Base-by-base conservation (phyloP, 2,113 vertebrate species). In the Tupaia tana region DNA sequence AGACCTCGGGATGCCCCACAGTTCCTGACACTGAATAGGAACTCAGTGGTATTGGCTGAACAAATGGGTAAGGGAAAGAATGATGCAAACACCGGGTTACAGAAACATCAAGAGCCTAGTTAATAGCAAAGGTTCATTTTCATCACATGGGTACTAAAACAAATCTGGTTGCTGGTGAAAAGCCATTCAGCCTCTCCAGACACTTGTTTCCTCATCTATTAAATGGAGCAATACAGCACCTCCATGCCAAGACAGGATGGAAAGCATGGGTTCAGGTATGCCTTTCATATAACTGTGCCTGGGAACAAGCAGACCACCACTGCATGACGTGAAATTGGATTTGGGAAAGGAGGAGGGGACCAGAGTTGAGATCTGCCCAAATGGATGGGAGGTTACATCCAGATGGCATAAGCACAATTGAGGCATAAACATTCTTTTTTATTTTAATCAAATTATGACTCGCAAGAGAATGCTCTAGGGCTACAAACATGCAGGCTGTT, bases 271-370 rank as follows among this genome's bases (percentile, higher is more conserved):
- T 43, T 43, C 16, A 2, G 27, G 14, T 7, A 15, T 3, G 8
- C 0, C 1, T 6, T 20, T 25, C 1, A 10, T 0, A 0, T 0
- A 4, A 22, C 25, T 5, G 5, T 10, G 58, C 58, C 43, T 14
- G 75, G 59, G 59, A 27, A 7, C 12, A n/a, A 0, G 1, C 8
- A 5, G 82, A 29, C 61, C 16, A 9, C 75, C 79, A 31, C 0
- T 0, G 0, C 2, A 64, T 8, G 27, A 43, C 15, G 6, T 0
- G 1, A 29, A 7, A 16, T 8, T 71, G 12, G 14, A 12, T 6
- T 11, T 70, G 91, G 66, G 27, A 87, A 20, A 52, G 27, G 11
- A 29, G 29, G 6, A 61, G 24, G 14, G 29, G 19, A 56, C 20
- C 25, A 34, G 19, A 58, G 79, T 2, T 16, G 22, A 90, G 29